Base-by-base conservation (phyloP, 2,888 invertebrate species). In the Watsonalla binaria region DNA sequence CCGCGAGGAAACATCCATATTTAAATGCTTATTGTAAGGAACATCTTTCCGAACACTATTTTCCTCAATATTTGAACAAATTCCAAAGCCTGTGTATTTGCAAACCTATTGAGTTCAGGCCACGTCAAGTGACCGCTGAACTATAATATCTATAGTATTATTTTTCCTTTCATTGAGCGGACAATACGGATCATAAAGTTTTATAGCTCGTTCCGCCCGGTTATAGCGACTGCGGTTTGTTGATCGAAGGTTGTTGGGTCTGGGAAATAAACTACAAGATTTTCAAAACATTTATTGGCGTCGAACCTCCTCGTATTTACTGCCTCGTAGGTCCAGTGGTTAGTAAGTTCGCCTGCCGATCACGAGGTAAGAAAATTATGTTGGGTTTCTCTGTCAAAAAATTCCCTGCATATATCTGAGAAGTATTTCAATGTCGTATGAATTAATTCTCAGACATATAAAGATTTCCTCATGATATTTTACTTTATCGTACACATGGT, bases 181-280 rank as follows among this genome's bases (percentile, higher is more conserved):
- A 82, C 81, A 82, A 82, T 81, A 78, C 73, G 78, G 72, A 62
- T 72, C 81, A 79, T 82, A 83, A 83, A 83, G 66, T 83, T 83
- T 82, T 82, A 81, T 82, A 64, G 76, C 54, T 55, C 49, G 54
- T 54, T 47, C 47, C 54, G 65, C 24, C 54, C 58, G 61, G 61
- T 68, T 14, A 51, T 35, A 49, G 14, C 14, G 14, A 37, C 37
- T 13, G 49, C 6, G 9, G 7, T 11, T 46, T 54, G 52, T 55
- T 54, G 49, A 24, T 24, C 24, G 24, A 39, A n/a, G 37, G 24
- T 24, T 39, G 34, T 52, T 54, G 54, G 55, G 37, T 5, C 4
- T 7, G 52, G 46, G 56, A 56, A 57, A 37, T 8, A 9, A 37
- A 37, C 6, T 37, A 37, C 37, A 37, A 9, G 37, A 6, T 37